Conservation (phyloP, 2,113 vertebrate genomes). For the Proterorhinus semilunaris region DNA sequence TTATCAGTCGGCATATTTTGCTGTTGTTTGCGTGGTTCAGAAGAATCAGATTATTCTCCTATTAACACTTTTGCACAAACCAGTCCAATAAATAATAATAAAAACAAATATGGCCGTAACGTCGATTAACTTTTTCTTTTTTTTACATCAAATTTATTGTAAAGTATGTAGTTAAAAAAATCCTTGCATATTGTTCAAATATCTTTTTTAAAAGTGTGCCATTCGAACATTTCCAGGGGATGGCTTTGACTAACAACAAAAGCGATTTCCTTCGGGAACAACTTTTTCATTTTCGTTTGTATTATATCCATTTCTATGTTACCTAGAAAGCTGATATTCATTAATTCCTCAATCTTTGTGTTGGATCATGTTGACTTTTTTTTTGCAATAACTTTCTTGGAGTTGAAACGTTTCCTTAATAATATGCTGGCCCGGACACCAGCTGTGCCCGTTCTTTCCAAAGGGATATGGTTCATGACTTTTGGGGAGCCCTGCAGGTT, state of each 20-base stretch:
- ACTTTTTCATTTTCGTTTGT: background rate
- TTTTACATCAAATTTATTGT: too few relatives aligned
- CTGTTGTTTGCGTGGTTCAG: too few relatives aligned
- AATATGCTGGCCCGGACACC: slow-evolving; percentile 33
- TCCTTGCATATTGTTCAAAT: too few relatives aligned
- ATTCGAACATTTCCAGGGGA: too few relatives aligned
- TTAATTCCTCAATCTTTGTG: slow-evolving; percentile 14
- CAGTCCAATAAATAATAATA: too few relatives aligned
- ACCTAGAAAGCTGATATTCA: background rate
- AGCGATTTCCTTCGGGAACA: background rate
- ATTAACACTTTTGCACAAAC: too few relatives aligned
- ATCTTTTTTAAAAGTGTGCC: too few relatives aligned
- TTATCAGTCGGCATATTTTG: too few relatives aligned
- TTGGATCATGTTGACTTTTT: slow-evolving; percentile 32
- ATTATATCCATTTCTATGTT: background rate
- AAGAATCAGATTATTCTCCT: too few relatives aligned
- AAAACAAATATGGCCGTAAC: too few relatives aligned
- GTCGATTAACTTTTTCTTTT: too few relatives aligned
- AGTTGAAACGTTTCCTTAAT: slow-evolving; percentile 33
- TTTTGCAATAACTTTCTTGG: slow-evolving; percentile 10
- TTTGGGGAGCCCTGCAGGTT: slow-evolving; percentile 4
- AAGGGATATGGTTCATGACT: slow-evolving; percentile 16
- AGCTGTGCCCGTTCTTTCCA: slow-evolving; percentile 49
- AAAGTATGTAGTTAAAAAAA: too few relatives aligned
- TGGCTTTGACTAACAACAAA: background rate